phyloP scores from a whole-genome alignment of 2,113 vertebrate species.

The Cyanoderma ruficeps region DNA sequence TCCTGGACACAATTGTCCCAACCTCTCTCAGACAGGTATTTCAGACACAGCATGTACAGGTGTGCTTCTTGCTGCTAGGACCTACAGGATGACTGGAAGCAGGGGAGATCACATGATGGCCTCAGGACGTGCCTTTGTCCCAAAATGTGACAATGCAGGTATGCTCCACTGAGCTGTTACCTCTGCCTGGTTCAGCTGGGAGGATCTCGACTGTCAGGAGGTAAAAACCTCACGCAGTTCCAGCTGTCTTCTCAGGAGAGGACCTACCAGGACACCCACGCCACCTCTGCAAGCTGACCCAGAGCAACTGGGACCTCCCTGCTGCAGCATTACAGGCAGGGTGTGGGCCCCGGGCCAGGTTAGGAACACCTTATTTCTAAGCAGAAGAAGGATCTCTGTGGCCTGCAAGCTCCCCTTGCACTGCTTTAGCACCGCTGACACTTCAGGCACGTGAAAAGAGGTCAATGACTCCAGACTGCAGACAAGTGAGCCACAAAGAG shows the following conservation, averaged over 20 bases:
- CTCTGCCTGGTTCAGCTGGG: not conserved
- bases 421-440: not conserved
- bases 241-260: not conserved
- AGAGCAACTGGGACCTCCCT: not conserved
- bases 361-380: not conserved
- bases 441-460: not conserved
- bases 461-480: not conserved
- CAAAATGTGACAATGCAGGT: not conserved
- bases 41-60: not conserved
- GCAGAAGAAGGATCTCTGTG: not conserved
- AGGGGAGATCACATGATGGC: not conserved
- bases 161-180: not conserved
- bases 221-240: not conserved
- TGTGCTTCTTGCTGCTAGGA: not conserved
- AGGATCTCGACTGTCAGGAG: not conserved
- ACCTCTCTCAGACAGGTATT: not conserved
- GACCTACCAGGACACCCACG: not conserved
- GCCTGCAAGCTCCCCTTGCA: accelerated
- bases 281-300: not conserved
- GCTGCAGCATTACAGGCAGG: not conserved
- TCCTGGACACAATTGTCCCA: not conserved
- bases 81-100: not conserved
- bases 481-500: constrained; percentile 8
- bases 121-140: accelerated
- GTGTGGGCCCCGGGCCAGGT: not conserved